These are phyloP conservation scores for Miniopterus natalensis DNA, from an alignment of 2,113 vertebrate species.

Conservation along the genomic window DNA sequence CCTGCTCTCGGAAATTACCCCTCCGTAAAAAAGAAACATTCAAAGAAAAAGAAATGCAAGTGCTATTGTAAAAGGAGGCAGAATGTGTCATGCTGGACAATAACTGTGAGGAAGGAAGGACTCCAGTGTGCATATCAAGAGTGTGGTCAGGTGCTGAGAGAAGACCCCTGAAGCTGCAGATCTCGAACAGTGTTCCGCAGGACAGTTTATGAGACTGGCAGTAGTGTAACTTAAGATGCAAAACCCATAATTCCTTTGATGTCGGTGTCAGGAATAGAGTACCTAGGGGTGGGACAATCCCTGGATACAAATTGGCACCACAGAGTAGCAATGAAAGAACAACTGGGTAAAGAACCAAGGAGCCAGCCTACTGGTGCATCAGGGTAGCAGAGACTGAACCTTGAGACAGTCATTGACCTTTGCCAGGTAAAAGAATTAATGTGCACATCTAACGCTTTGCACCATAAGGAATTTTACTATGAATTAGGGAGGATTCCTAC, in stretches of 20 bases:
- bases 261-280: background rate
- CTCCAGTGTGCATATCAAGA: background rate
- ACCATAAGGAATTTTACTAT: background rate
- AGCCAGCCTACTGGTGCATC: background rate
- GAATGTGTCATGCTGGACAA: background rate
- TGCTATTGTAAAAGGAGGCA: background rate
- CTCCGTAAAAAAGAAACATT: background rate
- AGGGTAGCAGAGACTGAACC: background rate
- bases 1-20: conserved; percentile 60
- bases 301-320: background rate
- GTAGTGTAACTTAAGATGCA: background rate
- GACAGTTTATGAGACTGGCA: background rate
- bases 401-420: background rate
- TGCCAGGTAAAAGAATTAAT: background rate
- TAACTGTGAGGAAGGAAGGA: background rate
- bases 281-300: too few relatives aligned
- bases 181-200: background rate
- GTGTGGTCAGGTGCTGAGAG: background rate
- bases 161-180: background rate
- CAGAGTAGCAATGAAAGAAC: background rate
- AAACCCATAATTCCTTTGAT: background rate
- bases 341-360: background rate
- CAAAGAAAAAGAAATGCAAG: conserved; percentile 42
- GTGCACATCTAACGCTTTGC: background rate
- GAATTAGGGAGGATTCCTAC: background rate